Evolutionary conservation across 2,797 vertebrate species (phyloP).

Genomic region (Mormyrops attenuatus): DNA sequence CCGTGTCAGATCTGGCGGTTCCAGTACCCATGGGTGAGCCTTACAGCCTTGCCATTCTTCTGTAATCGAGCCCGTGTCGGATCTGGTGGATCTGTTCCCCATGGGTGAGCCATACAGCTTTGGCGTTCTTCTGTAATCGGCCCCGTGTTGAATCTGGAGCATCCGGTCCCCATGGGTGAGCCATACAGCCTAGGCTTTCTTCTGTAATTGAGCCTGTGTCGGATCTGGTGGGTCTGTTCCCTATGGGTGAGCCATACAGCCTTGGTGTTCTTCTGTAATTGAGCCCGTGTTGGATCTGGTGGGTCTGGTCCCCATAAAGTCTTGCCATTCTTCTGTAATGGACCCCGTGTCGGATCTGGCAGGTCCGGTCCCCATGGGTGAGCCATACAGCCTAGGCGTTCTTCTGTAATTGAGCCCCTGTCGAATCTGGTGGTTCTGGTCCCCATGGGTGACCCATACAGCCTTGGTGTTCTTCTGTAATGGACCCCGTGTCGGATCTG

Average conservation of each 20-base stretch:
- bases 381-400: neutral
- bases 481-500: too few species aligned
- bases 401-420: neutral
- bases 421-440: neutral
- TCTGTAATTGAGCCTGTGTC: neutral
- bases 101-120: neutral
- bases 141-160: neutral
- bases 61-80: neutral
- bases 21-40: neutral
- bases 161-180: neutral
- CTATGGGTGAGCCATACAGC: too few species aligned
- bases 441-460: too few species aligned
- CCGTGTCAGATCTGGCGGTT: neutral
- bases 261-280: too few species aligned
- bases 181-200: neutral
- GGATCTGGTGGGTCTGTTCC: neutral
- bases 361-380: neutral
- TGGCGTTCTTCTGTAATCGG: neutral
- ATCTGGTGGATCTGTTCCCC: neutral
- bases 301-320: neutral
- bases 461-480: too few species aligned
- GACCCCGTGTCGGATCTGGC: neutral
- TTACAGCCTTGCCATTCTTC: neutral
- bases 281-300: too few species aligned
- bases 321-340: neutral